Conservation (phyloP, 2,888 invertebrate genomes). For the Acleris laterana region DNA sequence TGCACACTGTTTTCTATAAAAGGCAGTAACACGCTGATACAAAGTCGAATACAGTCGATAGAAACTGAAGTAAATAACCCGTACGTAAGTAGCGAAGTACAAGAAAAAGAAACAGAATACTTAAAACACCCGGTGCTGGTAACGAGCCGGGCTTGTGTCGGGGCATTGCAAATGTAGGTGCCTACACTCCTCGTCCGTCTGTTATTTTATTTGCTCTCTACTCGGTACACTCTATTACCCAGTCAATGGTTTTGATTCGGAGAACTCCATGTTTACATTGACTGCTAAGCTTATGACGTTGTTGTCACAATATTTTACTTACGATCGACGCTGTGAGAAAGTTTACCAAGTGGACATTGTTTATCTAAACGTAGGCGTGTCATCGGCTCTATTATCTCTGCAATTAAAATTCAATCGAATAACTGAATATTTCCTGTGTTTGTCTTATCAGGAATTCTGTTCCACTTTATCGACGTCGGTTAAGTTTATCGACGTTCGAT, state of each 20-base stretch:
- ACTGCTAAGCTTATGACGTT: slow-evolving; percentile 72
- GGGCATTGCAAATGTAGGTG: slow-evolving; percentile 59
- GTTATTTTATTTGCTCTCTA: slow-evolving; percentile 80
- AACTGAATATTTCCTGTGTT: slow-evolving; percentile 36
- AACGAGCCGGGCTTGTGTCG: slow-evolving; percentile 53
- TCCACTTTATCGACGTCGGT: slow-evolving; percentile 22
- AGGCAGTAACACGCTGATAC: background rate
- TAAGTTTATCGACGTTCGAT: slow-evolving; percentile 29
- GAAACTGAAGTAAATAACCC: slow-evolving; percentile 56
- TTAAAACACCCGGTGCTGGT: slow-evolving; percentile 55
- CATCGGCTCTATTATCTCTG: slow-evolving; percentile 49
- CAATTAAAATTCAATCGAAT: slow-evolving; percentile 41
- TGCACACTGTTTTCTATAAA: background rate
- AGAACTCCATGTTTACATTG: slow-evolving; percentile 77
- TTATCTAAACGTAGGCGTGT: slow-evolving; percentile 59
- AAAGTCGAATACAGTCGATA: slow-evolving; percentile 49
- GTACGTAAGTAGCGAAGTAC: slow-evolving; percentile 60
- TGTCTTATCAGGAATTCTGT: slow-evolving; percentile 28
- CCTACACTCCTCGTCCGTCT: slow-evolving; percentile 57
- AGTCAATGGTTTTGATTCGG: slow-evolving; percentile 78
- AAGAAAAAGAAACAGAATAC: slow-evolving; percentile 63
- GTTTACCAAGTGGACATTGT: slow-evolving; percentile 60
- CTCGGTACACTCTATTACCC: slow-evolving; percentile 78
- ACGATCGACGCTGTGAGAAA: slow-evolving; percentile 61
- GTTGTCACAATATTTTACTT: slow-evolving; percentile 75